Evolutionary conservation across 2,888 invertebrate genomes (phyloP).

Genomic region (Lutraria lutraria): DNA sequence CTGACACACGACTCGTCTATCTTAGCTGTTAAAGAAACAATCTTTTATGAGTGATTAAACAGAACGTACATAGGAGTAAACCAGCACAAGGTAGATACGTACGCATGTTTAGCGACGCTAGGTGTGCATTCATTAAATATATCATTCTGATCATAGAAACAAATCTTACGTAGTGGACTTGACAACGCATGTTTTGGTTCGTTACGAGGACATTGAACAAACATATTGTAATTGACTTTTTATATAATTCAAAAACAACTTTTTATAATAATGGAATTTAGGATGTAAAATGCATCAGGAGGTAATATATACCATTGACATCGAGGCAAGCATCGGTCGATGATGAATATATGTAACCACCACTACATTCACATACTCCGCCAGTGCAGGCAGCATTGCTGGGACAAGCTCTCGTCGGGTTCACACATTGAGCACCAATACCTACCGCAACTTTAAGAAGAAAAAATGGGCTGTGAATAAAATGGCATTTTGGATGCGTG

Average conservation of each 20-base stretch:
- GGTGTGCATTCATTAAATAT: too few relatives aligned
- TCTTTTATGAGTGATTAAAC: too few relatives aligned
- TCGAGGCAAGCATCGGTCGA: neutral
- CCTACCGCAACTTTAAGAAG: neutral
- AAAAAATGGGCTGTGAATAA: too few relatives aligned
- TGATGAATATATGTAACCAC: conserved; percentile 6
- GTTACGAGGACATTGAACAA: too few relatives aligned
- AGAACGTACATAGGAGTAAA: too few relatives aligned
- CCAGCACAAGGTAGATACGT: too few relatives aligned
- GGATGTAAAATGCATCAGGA: neutral
- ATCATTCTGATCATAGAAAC: too few relatives aligned
- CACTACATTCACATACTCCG: conserved; percentile 8
- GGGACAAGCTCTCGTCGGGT: neutral
- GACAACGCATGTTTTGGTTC: too few relatives aligned
- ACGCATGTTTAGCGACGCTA: too few relatives aligned
- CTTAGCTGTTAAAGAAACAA: neutral
- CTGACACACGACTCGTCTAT: conserved; percentile 33
- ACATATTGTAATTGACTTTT: too few relatives aligned
- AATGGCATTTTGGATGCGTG: too few relatives aligned
- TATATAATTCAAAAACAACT: neutral
- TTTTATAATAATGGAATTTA: neutral
- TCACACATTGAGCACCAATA: neutral
- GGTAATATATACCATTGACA: neutral
- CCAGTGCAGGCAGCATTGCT: conserved; percentile 29
- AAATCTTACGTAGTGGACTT: too few relatives aligned